Percentiles rank a stretch among this genome's conserved stretches.
These are phyloP conservation scores for Euproctis similis DNA, from an alignment of 2,888 invertebrate genomes.

Conservation along the genomic window DNA sequence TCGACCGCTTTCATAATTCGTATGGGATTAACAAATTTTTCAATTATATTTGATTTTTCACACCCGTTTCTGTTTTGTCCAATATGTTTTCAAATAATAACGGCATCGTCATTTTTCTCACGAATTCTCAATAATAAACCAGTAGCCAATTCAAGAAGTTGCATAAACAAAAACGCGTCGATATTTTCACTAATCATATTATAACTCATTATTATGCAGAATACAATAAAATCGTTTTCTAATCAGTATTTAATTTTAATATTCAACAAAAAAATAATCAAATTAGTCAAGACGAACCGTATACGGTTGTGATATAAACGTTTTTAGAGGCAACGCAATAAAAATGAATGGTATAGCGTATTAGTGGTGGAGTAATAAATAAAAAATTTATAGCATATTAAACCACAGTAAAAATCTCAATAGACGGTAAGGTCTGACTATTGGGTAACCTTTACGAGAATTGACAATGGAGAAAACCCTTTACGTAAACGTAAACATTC, in stretches of 20 bases:
- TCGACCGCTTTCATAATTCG: slow-evolving; percentile 18
- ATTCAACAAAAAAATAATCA: slow-evolving; percentile 57
- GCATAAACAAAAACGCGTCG: slow-evolving; percentile 13
- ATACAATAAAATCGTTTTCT: slow-evolving; percentile 49
- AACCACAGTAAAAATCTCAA: slow-evolving; percentile 63
- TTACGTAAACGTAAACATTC: slow-evolving; percentile 18
- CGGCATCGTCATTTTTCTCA: slow-evolving; percentile 8
- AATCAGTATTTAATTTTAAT: slow-evolving; percentile 54
- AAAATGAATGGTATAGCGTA: slow-evolving; percentile 63
- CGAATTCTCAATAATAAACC: slow-evolving; percentile 5
- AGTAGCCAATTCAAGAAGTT: slow-evolving; percentile 14
- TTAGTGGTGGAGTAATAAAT: slow-evolving; percentile 60
- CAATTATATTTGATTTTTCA: slow-evolving; percentile 19
- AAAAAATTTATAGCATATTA: slow-evolving; percentile 67
- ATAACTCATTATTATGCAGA: slow-evolving; percentile 33
- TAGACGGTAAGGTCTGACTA: slow-evolving; percentile 43
- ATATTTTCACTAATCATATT: slow-evolving; percentile 25
- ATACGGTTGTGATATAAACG: slow-evolving; percentile 59
- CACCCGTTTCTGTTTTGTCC: slow-evolving; percentile 8
- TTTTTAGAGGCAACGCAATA: slow-evolving; percentile 49
- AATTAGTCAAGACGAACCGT: slow-evolving; percentile 54
- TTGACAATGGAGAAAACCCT: slow-evolving; percentile 28
- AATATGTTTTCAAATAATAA: slow-evolving; percentile 13
- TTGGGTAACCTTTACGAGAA: slow-evolving; percentile 47
- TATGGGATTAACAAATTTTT: slow-evolving; percentile 24